Conservation (phyloP, 1,140 invertebrate genomes). For the Ditylenchus dipsaci region DNA sequence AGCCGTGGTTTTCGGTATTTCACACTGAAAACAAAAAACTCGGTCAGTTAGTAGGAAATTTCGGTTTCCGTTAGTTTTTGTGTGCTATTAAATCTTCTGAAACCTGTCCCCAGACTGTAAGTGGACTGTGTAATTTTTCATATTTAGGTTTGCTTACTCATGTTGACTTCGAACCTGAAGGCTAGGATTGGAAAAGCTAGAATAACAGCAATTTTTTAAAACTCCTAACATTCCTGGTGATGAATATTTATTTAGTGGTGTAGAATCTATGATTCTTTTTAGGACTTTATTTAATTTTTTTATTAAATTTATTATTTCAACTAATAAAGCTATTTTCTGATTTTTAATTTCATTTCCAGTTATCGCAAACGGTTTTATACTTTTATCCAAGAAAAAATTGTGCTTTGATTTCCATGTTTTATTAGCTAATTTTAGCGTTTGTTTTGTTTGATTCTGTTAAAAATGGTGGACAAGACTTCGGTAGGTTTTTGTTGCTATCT, state of each 20-base stretch:
- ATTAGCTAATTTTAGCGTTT: neutral
- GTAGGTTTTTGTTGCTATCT: neutral
- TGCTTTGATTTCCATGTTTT: neutral
- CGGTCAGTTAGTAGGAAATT: no score
- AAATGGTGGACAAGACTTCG: neutral
- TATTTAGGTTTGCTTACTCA: slow-evolving; percentile 40
- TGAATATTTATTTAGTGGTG: no score
- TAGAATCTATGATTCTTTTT: slow-evolving; percentile 1
- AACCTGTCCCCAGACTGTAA: no score
- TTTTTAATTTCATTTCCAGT: no score
- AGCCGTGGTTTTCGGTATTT: no score
- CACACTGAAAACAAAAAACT: no score
- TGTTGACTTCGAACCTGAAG: slow-evolving; percentile 53
- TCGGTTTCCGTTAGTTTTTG: no score
- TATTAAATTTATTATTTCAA: neutral
- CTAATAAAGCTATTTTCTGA: neutral
- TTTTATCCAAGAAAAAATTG: no score
- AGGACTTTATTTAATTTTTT: neutral
- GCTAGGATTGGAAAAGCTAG: neutral
- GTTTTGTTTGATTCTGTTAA: neutral
- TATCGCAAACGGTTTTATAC: no score
- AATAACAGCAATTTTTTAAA: neutral
- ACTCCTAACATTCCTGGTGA: no score
- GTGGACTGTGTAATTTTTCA: no score
- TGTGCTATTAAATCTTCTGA: no score